Evolutionary conservation across 2,113 vertebrate genomes (phyloP).

Genomic region (Apodemus speciosus): DNA sequence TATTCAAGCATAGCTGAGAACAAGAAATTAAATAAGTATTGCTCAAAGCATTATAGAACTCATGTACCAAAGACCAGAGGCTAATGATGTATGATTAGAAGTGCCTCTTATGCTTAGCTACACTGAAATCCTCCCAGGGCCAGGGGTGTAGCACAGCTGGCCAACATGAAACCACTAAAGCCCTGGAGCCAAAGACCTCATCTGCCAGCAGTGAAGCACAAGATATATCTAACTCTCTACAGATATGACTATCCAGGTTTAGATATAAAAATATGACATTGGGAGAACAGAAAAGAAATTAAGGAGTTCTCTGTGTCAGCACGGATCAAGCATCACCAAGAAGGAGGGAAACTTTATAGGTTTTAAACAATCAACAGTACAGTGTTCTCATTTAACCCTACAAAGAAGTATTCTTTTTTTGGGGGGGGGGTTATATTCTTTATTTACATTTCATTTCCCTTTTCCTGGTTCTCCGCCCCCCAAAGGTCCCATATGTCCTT

Average conservation of each 20-base stretch:
- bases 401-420: neutral
- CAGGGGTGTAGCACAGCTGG: neutral
- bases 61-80: neutral
- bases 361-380: neutral
- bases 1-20: constrained; percentile 44
- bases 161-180: neutral
- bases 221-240: neutral
- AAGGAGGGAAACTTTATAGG: neutral
- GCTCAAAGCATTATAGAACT: constrained; percentile 1
- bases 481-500: no score
- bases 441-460: no score
- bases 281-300: neutral
- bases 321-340: neutral
- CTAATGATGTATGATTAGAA: neutral
- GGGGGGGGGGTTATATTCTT: no score
- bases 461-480: no score
- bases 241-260: neutral
- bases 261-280: neutral
- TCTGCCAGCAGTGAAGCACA: neutral
- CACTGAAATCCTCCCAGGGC: neutral
- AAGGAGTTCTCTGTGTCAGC: neutral
- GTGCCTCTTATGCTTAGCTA: neutral
- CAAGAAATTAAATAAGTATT: constrained; percentile 61
- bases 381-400: neutral
- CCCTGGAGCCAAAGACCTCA: neutral